phyloP scores from a whole-genome alignment of 2,797 vertebrate genomes.

The Lacerta agilis region DNA sequence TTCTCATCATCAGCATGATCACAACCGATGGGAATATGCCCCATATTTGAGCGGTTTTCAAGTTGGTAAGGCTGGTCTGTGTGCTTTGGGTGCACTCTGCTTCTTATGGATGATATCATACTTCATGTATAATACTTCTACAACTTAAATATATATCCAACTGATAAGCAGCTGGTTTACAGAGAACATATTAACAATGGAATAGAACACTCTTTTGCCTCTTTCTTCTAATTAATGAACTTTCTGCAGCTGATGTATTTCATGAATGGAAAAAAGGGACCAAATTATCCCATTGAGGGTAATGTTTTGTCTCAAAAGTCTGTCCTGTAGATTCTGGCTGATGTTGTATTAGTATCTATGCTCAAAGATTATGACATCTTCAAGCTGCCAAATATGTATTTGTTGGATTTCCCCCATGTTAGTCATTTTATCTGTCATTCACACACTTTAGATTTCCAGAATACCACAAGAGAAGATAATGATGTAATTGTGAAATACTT shows the following conservation, averaged over 20 bases:
- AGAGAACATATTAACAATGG: neutral
- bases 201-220: neutral
- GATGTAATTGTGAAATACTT: neutral
- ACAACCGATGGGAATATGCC: neutral
- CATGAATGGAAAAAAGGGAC: neutral
- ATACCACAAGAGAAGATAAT: neutral
- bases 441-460: constrained; percentile 3
- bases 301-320: constrained; percentile 21
- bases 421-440: neutral
- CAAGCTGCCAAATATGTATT: neutral
- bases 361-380: neutral
- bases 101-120: neutral
- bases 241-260: neutral
- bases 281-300: constrained; percentile 17
- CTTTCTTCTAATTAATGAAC: neutral
- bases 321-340: constrained; percentile 20
- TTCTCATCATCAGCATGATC: neutral
- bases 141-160: neutral
- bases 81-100: neutral
- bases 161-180: neutral
- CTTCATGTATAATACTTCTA: neutral
- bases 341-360: neutral
- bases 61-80: neutral
- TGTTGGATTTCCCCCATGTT: neutral
- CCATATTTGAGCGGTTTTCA: neutral